phyloP scores from a whole-genome alignment of 2,113 vertebrate species.

The Serilophus lunatus region DNA sequence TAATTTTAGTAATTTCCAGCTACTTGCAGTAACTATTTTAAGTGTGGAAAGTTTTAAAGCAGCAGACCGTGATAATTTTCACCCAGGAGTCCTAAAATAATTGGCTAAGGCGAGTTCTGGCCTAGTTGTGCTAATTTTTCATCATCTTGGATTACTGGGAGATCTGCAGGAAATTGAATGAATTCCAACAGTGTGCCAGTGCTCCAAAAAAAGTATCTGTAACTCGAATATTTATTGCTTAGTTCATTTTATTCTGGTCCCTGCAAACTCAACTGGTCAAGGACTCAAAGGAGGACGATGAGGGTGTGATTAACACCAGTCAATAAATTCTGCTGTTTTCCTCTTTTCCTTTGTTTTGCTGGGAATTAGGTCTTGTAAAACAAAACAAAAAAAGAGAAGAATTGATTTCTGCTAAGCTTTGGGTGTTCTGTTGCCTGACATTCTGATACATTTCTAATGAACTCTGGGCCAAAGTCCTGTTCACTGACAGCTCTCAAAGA shows the following conservation, averaged over 20 bases:
- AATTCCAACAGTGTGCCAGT: not conserved
- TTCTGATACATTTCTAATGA: not conserved
- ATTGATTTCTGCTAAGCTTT: not conserved
- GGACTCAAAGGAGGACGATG: accelerated
- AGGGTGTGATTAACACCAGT: not conserved
- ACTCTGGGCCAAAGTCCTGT: not conserved
- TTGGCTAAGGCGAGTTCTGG: not conserved
- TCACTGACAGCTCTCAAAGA: not conserved
- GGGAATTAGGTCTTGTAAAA: not conserved
- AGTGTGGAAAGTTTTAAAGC: not conserved
- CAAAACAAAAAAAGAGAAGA: not conserved
- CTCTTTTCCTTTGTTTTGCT: not conserved
- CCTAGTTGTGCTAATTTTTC: not conserved
- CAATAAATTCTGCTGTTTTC: not conserved
- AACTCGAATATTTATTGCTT: not conserved
- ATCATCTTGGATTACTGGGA: not conserved
- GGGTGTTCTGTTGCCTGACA: not conserved
- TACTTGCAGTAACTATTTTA: not conserved
- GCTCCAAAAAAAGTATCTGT: not conserved
- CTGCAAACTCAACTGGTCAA: not conserved
- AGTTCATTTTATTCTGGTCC: not conserved
- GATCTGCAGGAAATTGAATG: not conserved
- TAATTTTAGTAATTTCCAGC: not conserved
- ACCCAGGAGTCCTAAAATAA: not conserved
- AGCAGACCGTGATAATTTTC: not conserved